Evolutionary conservation across 2,888 invertebrate genomes (phyloP).

Genomic region (Crioceris asparagi): DNA sequence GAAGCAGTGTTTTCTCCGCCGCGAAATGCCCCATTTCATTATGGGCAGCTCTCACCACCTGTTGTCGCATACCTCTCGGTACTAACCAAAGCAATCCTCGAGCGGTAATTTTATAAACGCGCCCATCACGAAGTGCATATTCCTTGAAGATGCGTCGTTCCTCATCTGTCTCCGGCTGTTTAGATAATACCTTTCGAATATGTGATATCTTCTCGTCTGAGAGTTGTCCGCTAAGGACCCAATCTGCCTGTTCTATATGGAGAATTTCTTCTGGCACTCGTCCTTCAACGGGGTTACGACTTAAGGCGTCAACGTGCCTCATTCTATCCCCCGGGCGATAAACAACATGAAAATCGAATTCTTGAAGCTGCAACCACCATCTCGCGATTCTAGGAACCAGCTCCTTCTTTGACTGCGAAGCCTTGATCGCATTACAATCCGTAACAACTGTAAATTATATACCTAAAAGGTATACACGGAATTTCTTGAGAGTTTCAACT

Average conservation of each 20-base stretch:
- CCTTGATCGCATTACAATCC: constrained; percentile 28
- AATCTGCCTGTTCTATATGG: constrained; percentile 17
- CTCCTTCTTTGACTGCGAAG: constrained; percentile 23
- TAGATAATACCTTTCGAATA: constrained; percentile 11
- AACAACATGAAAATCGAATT: constrained; percentile 18
- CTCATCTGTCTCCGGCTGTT: constrained; percentile 13
- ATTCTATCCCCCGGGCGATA: constrained; percentile 17
- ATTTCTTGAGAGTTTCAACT: constrained; percentile 26
- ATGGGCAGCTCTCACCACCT: constrained; percentile 23
- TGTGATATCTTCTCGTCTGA: constrained; percentile 17
- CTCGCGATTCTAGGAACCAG: constrained; percentile 21
- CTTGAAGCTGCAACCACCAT: constrained; percentile 19
- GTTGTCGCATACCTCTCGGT: constrained; percentile 26
- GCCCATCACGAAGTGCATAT: constrained; percentile 11
- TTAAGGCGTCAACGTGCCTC: constrained; percentile 21
- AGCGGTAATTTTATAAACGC: constrained; percentile 17
- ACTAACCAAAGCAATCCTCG: constrained; percentile 24
- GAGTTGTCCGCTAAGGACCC: constrained; percentile 19
- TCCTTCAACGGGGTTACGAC: constrained; percentile 17
- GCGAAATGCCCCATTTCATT: constrained; percentile 34
- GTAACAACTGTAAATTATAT: constrained; percentile 24
- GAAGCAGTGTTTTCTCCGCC: constrained; percentile 26
- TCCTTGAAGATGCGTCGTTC: constrained; percentile 13
- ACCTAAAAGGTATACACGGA: constrained; percentile 27
- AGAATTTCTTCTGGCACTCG: constrained; percentile 7